Percentiles rank a stretch among this genome's conserved stretches.
Conservation (phyloP, 2,113 vertebrate species). For the Amazona vittata region DNA sequence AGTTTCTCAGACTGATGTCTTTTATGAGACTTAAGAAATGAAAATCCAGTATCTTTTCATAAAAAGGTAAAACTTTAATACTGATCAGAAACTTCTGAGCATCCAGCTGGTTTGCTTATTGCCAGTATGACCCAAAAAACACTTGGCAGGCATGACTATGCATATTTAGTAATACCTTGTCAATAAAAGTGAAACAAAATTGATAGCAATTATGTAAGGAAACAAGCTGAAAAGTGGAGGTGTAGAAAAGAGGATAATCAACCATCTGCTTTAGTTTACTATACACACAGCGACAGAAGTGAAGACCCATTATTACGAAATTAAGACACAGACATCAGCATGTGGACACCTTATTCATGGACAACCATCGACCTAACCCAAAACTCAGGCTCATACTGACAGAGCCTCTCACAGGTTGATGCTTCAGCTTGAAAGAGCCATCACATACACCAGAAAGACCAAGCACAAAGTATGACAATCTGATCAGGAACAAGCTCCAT, state of each 20-base stretch:
- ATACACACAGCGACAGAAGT: rapidly evolving
- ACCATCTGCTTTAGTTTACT: background rate
- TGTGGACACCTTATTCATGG: too few species aligned
- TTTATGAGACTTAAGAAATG: background rate
- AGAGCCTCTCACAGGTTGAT: too few species aligned
- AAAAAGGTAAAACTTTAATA: background rate
- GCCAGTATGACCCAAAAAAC: background rate
- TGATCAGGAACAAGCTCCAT: background rate
- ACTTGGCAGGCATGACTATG: background rate
- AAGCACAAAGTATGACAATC: rapidly evolving
- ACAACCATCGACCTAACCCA: background rate
- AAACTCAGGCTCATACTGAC: too few species aligned
- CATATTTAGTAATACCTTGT: background rate
- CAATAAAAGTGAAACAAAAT: background rate
- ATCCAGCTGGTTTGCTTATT: background rate
- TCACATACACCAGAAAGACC: rapidly evolving
- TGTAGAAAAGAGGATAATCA: background rate
- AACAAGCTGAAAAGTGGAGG: background rate
- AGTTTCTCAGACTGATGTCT: background rate
- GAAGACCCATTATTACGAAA: background rate
- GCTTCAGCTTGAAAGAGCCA: too few species aligned
- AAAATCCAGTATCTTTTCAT: too few species aligned
- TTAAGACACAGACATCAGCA: background rate
- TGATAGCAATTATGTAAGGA: background rate
- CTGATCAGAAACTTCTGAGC: background rate